Conservation (phyloP, 2,888 invertebrate species). For the Anorthoa munda region DNA sequence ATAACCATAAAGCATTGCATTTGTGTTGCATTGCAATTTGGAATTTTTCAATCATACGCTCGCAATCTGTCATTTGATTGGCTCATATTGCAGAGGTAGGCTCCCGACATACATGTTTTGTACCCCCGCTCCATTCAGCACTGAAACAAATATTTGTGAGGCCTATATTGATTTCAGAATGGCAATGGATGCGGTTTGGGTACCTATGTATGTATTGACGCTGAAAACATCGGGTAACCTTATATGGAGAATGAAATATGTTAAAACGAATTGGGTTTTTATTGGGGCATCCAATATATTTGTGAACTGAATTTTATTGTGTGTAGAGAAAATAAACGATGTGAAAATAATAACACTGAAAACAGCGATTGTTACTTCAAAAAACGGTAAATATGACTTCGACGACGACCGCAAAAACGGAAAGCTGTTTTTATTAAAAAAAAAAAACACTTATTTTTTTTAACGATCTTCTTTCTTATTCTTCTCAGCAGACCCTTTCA, state of each 20-base stretch:
- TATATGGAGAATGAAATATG: slow-evolving; percentile 19
- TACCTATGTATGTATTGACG: slow-evolving; percentile 5
- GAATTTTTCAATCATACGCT: slow-evolving; percentile 45
- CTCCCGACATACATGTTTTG: slow-evolving; percentile 30
- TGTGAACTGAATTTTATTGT: slow-evolving; percentile 10
- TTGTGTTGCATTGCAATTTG: slow-evolving; percentile 45
- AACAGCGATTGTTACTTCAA: background rate
- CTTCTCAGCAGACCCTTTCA: too few species aligned
- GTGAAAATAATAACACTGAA: background rate
- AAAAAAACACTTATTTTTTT: too few species aligned
- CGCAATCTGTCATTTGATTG: slow-evolving; percentile 36
- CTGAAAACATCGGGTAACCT: slow-evolving; percentile 22
- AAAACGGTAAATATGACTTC: background rate
- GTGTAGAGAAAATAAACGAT: slow-evolving; percentile 3
- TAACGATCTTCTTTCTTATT: too few species aligned
- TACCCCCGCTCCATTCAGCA: slow-evolving; percentile 19
- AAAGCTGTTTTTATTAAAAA: too few species aligned
- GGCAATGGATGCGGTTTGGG: slow-evolving; percentile 26
- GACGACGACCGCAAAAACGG: background rate
- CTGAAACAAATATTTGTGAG: slow-evolving; percentile 48
- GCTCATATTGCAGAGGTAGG: slow-evolving; percentile 21
- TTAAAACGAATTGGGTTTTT: slow-evolving; percentile 25
- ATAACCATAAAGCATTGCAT: slow-evolving; percentile 46
- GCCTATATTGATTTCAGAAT: slow-evolving; percentile 42
- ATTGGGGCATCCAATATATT: background rate